Evolutionary conservation across 2,888 invertebrate genomes (phyloP), one percentile per base, ranked within the genome.

Genomic region (Teinopalpus imperialis): DNA sequence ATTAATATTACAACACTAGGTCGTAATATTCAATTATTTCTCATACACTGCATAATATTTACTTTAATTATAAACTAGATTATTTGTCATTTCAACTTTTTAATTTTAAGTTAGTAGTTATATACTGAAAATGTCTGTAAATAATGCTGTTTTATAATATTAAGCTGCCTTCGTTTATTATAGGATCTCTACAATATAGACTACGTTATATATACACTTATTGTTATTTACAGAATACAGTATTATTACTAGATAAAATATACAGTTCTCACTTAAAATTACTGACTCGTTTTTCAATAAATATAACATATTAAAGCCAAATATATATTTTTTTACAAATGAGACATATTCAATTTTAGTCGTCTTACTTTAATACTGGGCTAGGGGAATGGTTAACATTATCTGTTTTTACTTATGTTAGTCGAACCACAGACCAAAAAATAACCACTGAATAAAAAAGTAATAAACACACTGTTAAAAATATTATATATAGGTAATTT

Each of bases 221-320:
- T 18, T n/a, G n/a, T n/a, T 59, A 62, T 64, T 60, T 60, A 62
- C 61, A 63, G 30, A 53, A 53, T 55, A 54, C 51, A 57, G 36
- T 49, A 54, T 2, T 32, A 48, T 46, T 51, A 49, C 55, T 53
- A 57, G 54, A 61, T 59, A 63, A 57, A 66, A 66, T 63, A 64
- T 66, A 67, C 62, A 66, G 43, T 63, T 65, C 58, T 65, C 62
- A 57, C 82, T 85, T 83, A 85, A 66, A 74, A 76, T 73, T 86
- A 87, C 69, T 87, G 87, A 87, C 87, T 87, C 71, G 80, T 63
- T 81, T 86, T 66, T 68, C 61, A 61, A 77, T 77, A 78, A 75
- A 76, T 74, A 75, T 71, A 75, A 68, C 63, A 61, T 64, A 69
- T 76, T 78, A 79, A 79, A 79, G 77, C 79, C 76, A 73, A 78